Evolutionary conservation across 2,797 vertebrate species (phyloP).

Genomic region (Graptemys geographica): DNA sequence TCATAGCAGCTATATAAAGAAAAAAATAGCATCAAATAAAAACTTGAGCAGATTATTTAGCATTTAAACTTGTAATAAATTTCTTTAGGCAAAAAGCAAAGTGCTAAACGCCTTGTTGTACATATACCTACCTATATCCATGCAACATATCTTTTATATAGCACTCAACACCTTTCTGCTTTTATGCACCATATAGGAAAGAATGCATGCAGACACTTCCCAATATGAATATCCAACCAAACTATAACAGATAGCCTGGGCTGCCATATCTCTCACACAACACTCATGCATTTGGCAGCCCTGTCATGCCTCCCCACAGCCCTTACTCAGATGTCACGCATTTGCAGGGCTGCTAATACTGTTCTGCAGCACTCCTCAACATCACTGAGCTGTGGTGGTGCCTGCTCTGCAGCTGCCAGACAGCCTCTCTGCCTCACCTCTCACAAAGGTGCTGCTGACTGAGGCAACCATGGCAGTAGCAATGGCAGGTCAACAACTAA

Average conservation of each 20-base stretch:
- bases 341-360: fast-evolving
- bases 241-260: background rate
- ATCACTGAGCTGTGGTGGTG: background rate
- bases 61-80: background rate
- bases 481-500: background rate
- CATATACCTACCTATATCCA: background rate
- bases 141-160: background rate
- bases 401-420: background rate
- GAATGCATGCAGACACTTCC: background rate
- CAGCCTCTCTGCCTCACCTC: background rate
- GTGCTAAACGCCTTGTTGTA: background rate
- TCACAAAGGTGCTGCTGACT: background rate
- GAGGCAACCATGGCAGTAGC: background rate
- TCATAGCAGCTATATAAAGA: background rate
- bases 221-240: background rate
- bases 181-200: background rate
- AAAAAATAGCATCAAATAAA: background rate
- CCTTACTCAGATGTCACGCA: background rate
- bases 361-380: background rate
- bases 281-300: background rate
- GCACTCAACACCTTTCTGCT: background rate
- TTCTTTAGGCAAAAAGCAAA: background rate
- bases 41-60: background rate
- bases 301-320: too few species aligned
- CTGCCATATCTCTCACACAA: background rate